A percentile compares a stretch with the other conserved stretches of the same genome.
Conservation (phyloP, 1,140 invertebrate species). For the Drosophila mojavensis region DNA sequence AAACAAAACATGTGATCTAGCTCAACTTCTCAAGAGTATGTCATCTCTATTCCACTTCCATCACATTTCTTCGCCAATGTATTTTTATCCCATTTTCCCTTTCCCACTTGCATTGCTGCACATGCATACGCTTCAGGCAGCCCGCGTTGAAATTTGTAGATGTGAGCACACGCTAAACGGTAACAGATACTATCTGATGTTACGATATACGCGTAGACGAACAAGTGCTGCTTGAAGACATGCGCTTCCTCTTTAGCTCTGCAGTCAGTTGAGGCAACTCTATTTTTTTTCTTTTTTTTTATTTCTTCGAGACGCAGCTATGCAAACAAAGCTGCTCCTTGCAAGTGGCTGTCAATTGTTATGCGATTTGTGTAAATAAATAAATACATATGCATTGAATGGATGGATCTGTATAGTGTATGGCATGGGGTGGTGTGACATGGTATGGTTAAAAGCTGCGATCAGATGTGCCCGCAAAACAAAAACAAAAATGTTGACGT, state of each 20-base stretch:
- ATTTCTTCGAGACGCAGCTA: conserved; percentile 56
- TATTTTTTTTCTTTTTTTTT: conserved; percentile 31
- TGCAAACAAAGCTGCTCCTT: conserved; percentile 77
- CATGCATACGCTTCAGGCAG: no score
- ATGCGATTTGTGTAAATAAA: conserved; percentile 62
- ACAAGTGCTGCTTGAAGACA: conserved; percentile 76
- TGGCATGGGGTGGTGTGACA: no score
- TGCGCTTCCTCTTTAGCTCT: conserved; percentile 70
- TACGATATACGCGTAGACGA: conserved; percentile 11
- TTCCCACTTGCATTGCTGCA: no score
- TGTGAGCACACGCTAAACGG: conserved; percentile 6
- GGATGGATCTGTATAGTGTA: conserved; percentile 1
- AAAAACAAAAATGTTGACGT: conserved; percentile 58
- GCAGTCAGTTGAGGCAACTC: conserved; percentile 41
- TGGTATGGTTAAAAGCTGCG: not conserved
- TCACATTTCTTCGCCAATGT: no score
- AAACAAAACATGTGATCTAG: no score
- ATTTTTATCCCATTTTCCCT: no score
- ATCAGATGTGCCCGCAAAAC: conserved; percentile 5
- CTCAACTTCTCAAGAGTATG: no score
- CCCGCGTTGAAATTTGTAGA: no score
- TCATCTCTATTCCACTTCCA: no score
- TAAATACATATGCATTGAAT: conserved; percentile 39
- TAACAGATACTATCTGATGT: conserved; percentile 4
- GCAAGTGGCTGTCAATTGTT: conserved; percentile 60